A percentile compares a stretch with the other conserved stretches of the same genome.
Conservation (phyloP, 2,888 invertebrate genomes). For the Asteroscopus sphinx region DNA sequence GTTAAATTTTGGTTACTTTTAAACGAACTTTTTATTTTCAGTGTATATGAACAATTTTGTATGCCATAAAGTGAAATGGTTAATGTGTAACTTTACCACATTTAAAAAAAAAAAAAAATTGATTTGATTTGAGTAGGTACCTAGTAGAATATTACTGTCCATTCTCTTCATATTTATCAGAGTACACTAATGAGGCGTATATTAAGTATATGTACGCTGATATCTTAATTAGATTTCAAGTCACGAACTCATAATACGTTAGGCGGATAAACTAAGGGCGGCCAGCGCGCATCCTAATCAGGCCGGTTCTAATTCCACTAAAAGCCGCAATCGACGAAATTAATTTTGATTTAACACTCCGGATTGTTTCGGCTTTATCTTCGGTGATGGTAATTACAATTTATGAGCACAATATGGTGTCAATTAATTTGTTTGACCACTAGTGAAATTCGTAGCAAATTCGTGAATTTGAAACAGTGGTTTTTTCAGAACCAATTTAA, state of each 20-base stretch:
- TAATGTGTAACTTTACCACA: too few relatives aligned
- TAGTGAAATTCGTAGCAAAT: too few relatives aligned
- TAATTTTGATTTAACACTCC: constrained; percentile 49
- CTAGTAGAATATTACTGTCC: constrained; percentile 1
- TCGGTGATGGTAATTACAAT: constrained; percentile 14
- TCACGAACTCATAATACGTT: constrained; percentile 75
- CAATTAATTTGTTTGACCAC: not conserved
- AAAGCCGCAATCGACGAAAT: constrained; percentile 51
- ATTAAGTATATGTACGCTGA: constrained; percentile 33
- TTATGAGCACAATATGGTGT: not conserved
- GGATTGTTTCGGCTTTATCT: constrained; percentile 16
- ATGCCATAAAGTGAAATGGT: too few relatives aligned
- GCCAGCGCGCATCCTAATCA: constrained; percentile 63
- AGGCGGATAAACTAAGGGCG: constrained; percentile 67
- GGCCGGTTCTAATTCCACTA: constrained; percentile 50
- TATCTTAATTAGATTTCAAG: constrained; percentile 65
- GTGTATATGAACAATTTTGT: too few relatives aligned
- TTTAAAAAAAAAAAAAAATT: too few relatives aligned
- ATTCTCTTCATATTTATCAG: constrained; percentile 7
- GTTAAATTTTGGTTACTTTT: too few relatives aligned
- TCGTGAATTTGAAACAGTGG: too few relatives aligned
- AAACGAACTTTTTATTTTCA: too few relatives aligned
- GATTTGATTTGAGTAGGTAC: too few relatives aligned
- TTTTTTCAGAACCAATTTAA: too few relatives aligned
- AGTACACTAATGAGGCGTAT: constrained; percentile 13